Evolutionary conservation across 2,888 invertebrate species (phyloP).

Genomic region (Dastarcus helophoroides): DNA sequence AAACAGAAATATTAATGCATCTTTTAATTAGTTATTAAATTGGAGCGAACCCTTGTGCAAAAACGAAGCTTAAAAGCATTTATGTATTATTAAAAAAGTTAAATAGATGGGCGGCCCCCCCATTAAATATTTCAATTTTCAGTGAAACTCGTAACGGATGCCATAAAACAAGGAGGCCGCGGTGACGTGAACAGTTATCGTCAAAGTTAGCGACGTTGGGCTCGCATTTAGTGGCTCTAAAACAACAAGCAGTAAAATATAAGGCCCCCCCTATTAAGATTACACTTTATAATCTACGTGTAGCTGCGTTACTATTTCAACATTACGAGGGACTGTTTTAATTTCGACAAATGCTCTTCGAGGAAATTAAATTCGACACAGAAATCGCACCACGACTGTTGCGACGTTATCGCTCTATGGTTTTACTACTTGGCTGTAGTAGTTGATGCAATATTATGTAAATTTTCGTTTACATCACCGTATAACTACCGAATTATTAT

Average conservation of each 20-base stretch:
- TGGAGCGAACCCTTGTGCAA: too few species aligned
- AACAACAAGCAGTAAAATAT: conserved; percentile 23
- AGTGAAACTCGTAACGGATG: conserved; percentile 24
- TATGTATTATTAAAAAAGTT: too few species aligned
- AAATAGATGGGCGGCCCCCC: conserved; percentile 15
- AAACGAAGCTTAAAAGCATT: too few species aligned
- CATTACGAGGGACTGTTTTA: conserved; percentile 20
- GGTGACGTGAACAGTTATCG: conserved; percentile 15
- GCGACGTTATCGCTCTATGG: too few species aligned
- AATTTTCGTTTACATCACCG: too few species aligned
- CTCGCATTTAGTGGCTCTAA: conserved; percentile 22
- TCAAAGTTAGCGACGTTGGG: conserved; percentile 7
- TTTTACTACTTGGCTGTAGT: too few species aligned
- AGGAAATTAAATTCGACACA: conserved; percentile 20
- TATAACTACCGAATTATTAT: too few species aligned
- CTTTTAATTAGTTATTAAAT: too few species aligned
- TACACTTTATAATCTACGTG: conserved; percentile 25
- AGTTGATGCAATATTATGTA: too few species aligned
- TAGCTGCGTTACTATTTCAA: conserved; percentile 17
- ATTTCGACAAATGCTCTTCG: conserved; percentile 16
- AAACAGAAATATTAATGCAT: too few species aligned
- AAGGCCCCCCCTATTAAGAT: conserved; percentile 23
- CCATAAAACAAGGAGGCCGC: conserved; percentile 25
- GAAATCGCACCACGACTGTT: too few species aligned
- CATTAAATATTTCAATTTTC: conserved; percentile 32